These are phyloP conservation scores for Apogon hyalosoma DNA, from an alignment of 2,797 vertebrate species.

Conservation along the genomic window DNA sequence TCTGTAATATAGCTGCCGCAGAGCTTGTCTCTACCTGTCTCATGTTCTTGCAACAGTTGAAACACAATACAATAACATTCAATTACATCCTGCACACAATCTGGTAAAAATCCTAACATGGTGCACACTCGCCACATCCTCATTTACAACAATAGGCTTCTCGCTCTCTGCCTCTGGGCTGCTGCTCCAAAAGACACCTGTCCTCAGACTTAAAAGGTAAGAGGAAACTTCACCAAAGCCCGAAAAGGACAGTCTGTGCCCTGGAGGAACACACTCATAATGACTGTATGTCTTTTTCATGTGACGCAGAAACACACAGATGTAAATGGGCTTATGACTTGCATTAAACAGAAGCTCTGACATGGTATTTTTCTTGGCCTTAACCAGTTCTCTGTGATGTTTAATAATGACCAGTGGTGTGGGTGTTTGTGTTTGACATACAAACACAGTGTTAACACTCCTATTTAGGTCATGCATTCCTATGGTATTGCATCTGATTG, in stretches of 20 bases:
- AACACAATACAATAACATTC: slow-evolving; percentile 33
- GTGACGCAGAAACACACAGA: slow-evolving; percentile 25
- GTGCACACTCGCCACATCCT: slow-evolving; percentile 18
- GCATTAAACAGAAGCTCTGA: not conserved
- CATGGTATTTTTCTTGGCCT: not conserved
- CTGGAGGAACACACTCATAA: slow-evolving; percentile 39
- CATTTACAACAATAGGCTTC: slow-evolving; percentile 7
- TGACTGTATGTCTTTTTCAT: slow-evolving; percentile 20
- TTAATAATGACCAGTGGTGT: slow-evolving; percentile 3
- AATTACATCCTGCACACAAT: slow-evolving; percentile 24
- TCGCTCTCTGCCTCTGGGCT: slow-evolving; percentile 43
- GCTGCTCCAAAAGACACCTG: slow-evolving; percentile 56
- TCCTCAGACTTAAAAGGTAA: slow-evolving; percentile 47
- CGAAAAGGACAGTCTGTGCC: slow-evolving; percentile 22
- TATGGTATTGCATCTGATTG: not conserved
- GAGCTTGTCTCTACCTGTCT: slow-evolving; percentile 51
- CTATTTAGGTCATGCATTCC: slow-evolving; percentile 51
- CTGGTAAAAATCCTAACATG: slow-evolving; percentile 15
- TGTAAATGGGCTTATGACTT: slow-evolving; percentile 22
- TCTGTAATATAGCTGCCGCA: not conserved
- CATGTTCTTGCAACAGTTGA: slow-evolving; percentile 43
- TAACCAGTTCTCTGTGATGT: not conserved
- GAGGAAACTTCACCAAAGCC: slow-evolving; percentile 39
- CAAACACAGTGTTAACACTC: slow-evolving; percentile 18
- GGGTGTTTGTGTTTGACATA: slow-evolving; percentile 24